Evolutionary conservation across 2,797 vertebrate genomes (phyloP).

Genomic region (Chelmon rostratus): DNA sequence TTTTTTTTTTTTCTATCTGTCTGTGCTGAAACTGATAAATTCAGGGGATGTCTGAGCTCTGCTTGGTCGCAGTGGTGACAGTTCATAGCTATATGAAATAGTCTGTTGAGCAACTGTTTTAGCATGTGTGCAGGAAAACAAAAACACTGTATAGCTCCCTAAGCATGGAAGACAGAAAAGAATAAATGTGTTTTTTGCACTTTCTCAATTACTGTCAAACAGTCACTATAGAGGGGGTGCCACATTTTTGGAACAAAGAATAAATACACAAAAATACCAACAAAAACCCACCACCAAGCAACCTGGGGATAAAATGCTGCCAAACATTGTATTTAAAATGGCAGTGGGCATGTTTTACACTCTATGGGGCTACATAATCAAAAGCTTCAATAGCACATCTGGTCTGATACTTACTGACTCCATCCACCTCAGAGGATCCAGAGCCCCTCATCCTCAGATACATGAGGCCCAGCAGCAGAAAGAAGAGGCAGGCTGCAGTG

Average conservation of each 20-base stretch:
- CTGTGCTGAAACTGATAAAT: neutral
- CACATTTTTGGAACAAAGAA: neutral
- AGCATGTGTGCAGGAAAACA: neutral
- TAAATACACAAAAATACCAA: neutral
- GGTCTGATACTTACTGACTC: slow-evolving; percentile 87
- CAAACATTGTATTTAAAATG: neutral
- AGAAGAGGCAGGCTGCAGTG: slow-evolving; percentile 97
- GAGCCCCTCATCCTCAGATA: slow-evolving; percentile 97
- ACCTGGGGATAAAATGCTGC: neutral
- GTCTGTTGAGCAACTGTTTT: neutral
- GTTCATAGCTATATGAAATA: neutral
- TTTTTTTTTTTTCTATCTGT: neutral
- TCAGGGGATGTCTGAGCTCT: neutral
- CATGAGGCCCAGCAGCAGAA: slow-evolving; percentile 94
- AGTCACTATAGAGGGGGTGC: neutral
- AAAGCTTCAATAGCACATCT: neutral
- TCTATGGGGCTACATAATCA: neutral
- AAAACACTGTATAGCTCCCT: neutral
- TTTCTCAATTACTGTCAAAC: no score
- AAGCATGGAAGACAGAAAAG: no score
- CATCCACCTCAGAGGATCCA: slow-evolving; percentile 84
- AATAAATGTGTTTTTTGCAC: neutral
- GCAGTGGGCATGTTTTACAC: neutral
- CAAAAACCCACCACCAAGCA: neutral
- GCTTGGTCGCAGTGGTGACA: no score